Evolutionary conservation across 1,140 invertebrate species (phyloP).

Genomic region (Zophobas morio): DNA sequence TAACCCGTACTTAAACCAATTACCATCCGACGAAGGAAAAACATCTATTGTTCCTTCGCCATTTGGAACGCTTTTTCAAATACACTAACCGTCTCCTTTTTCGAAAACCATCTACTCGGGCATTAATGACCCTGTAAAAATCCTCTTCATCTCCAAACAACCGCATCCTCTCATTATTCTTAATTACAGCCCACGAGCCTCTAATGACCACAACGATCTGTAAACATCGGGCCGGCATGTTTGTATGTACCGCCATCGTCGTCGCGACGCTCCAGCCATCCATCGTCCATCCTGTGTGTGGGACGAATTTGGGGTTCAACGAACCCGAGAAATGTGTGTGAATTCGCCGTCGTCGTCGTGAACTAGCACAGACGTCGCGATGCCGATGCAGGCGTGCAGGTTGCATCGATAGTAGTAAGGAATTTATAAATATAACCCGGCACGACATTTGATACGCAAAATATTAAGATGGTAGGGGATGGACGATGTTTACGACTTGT

Average conservation of each 20-base stretch:
- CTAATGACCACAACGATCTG: conserved; percentile 15
- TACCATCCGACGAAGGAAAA: too few relatives aligned
- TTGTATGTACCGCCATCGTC: neutral
- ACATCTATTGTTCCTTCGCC: too few relatives aligned
- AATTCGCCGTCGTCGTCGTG: conserved; percentile 18
- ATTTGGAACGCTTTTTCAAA: too few relatives aligned
- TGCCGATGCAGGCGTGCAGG: conserved; percentile 15
- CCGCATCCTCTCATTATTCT: neutral
- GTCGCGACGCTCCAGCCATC: conserved; percentile 27
- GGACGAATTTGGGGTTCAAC: conserved; percentile 31
- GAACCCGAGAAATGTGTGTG: conserved; percentile 29
- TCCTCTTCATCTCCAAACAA: neutral
- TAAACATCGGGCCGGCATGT: neutral
- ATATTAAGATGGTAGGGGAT: conserved; percentile 4
- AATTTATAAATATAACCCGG: conserved; percentile 18
- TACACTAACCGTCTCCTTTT: too few relatives aligned
- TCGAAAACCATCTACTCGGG: too few relatives aligned
- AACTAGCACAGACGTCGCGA: conserved; percentile 36
- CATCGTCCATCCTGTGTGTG: conserved; percentile 2
- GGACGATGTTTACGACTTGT: conserved; percentile 18
- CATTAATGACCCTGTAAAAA: too few relatives aligned
- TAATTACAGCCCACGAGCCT: neutral
- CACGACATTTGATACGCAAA: conserved; percentile 14
- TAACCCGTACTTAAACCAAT: too few relatives aligned
- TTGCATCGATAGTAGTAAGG: conserved; percentile 28